These are phyloP conservation scores for Cydia strobilella DNA, from an alignment of 1,140 invertebrate genomes.

Conservation along the genomic window DNA sequence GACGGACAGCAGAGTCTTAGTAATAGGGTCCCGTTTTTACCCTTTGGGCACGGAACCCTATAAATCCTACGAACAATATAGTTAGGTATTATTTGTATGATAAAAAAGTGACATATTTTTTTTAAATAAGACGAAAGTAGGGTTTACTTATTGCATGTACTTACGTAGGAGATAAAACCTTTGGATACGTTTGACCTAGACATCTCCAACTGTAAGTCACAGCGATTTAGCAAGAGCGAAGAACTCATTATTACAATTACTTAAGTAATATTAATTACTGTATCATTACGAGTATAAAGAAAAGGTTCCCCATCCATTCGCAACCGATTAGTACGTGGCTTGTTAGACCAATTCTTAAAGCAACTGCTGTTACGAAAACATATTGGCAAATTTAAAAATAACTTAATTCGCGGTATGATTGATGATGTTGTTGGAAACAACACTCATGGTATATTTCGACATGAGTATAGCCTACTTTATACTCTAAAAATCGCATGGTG, in stretches of 20 bases:
- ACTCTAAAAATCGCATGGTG: background rate
- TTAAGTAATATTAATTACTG: slow-evolving; percentile 74
- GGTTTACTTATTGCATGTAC: no score
- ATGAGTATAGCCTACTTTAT: slow-evolving; percentile 12
- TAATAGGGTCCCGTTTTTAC: no score
- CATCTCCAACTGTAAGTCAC: background rate
- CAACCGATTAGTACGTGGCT: slow-evolving; percentile 51
- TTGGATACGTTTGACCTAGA: background rate
- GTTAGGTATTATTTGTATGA: no score
- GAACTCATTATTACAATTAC: slow-evolving; percentile 60
- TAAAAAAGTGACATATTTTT: no score
- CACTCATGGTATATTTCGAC: slow-evolving; percentile 14
- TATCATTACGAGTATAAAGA: slow-evolving; percentile 62
- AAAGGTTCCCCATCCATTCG: slow-evolving; percentile 54
- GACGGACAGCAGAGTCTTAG: no score
- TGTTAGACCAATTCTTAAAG: slow-evolving; percentile 51
- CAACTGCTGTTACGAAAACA: slow-evolving; percentile 61
- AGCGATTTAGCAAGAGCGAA: slow-evolving; percentile 57
- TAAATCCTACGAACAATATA: no score
- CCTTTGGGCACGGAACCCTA: no score
- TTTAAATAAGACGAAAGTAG: no score
- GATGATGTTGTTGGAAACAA: slow-evolving; percentile 38
- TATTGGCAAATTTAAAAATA: slow-evolving; percentile 57
- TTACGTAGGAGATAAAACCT: background rate
- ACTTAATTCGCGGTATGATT: slow-evolving; percentile 44